phyloP scores from a whole-genome alignment of 2,888 invertebrate genomes.

The Stenichneumon culpator region DNA sequence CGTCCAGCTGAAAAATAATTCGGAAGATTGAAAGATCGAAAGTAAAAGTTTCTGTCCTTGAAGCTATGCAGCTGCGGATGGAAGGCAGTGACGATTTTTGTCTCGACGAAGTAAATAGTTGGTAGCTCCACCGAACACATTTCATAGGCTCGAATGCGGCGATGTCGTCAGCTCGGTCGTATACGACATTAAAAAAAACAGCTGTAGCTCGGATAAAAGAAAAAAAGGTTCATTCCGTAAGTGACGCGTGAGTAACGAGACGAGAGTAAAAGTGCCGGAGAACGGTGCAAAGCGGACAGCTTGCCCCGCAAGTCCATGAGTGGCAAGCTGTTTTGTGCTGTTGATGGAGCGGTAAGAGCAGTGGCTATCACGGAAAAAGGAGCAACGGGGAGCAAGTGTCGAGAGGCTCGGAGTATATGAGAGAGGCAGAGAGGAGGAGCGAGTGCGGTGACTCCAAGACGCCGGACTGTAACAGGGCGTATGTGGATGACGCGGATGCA shows the following conservation, averaged over 20 bases:
- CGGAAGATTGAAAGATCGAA: no score
- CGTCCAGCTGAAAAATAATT: no score
- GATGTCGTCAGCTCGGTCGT: not conserved
- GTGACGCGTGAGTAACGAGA: slow-evolving; percentile 48
- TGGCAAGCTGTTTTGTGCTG: slow-evolving; percentile 51
- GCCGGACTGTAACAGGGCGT: slow-evolving; percentile 49
- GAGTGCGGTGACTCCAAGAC: slow-evolving; percentile 30
- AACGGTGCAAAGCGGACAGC: slow-evolving; percentile 17
- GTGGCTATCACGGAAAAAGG: slow-evolving; percentile 23
- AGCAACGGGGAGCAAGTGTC: slow-evolving; percentile 22
- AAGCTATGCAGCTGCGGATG: no score
- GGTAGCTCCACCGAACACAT: no score
- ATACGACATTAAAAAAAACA: not conserved
- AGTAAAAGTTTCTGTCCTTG: no score
- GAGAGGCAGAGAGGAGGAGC: slow-evolving; percentile 5
- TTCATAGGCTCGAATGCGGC: not conserved
- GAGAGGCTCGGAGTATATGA: slow-evolving; percentile 14
- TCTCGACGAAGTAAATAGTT: no score
- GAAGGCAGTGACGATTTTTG: no score
- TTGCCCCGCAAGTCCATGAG: slow-evolving; percentile 46
- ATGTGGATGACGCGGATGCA: slow-evolving; percentile 35
- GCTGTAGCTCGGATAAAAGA: slow-evolving; percentile 33
- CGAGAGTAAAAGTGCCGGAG: slow-evolving; percentile 57
- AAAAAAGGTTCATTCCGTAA: slow-evolving; percentile 46
- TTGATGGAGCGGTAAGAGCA: slow-evolving; percentile 49